phyloP scores from a whole-genome alignment of 1,140 invertebrate genomes.

The Bicyclus anynana region DNA sequence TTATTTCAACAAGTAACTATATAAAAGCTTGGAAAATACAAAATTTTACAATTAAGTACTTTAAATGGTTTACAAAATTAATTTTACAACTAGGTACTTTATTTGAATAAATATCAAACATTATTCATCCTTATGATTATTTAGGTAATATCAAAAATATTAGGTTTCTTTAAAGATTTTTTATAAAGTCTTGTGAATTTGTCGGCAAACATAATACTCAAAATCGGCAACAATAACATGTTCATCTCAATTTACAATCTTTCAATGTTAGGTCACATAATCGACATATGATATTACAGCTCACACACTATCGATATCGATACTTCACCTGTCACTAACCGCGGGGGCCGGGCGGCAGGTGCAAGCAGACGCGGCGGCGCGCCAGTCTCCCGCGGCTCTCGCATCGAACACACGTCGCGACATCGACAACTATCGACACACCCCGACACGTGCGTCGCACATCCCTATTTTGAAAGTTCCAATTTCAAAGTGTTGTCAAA shows the following conservation, averaged over 20 bases:
- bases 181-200: no score
- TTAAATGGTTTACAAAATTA: no score
- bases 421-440: slow-evolving; percentile 50
- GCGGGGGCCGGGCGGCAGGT: slow-evolving; percentile 70
- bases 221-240: background rate
- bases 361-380: slow-evolving; percentile 67
- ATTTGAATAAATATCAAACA: no score
- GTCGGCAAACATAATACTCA: background rate
- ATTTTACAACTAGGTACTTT: no score
- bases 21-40: no score
- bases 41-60: no score
- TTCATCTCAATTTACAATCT: slow-evolving; percentile 2
- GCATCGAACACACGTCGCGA: slow-evolving; percentile 57
- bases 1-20: no score
- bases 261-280: slow-evolving; percentile 12
- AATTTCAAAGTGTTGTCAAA: slow-evolving; percentile 53
- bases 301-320: slow-evolving; percentile 56
- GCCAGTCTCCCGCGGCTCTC: slow-evolving; percentile 65
- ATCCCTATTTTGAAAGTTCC: slow-evolving; percentile 63
- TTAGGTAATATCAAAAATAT: no score
- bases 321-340: slow-evolving; percentile 58
- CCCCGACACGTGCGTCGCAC: slow-evolving; percentile 65
- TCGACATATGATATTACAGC: slow-evolving; percentile 12
- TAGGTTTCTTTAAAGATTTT: no score
- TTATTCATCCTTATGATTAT: no score